Evolutionary conservation across 2,888 invertebrate species (phyloP).

Genomic region (Trissoscelio sp.): DNA sequence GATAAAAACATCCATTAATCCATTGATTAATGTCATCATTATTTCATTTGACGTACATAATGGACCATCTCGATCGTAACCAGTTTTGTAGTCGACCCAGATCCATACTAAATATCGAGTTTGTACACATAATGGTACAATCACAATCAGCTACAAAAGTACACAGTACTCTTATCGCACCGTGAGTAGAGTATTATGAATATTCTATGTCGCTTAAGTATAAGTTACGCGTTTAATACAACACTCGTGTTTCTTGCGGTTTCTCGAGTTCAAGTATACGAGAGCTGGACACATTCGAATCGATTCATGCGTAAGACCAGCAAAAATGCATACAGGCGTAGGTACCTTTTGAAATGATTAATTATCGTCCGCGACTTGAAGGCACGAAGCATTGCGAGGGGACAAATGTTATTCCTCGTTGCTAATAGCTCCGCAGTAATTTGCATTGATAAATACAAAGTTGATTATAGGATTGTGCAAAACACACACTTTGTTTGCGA

Average conservation of each 20-base stretch:
- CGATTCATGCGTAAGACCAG: constrained; percentile 46
- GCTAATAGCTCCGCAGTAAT: constrained; percentile 82
- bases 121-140: constrained; percentile 77
- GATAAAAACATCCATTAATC: too few relatives aligned
- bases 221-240: constrained; percentile 76
- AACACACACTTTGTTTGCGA: constrained; percentile 32
- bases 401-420: constrained; percentile 80
- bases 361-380: constrained; percentile 76
- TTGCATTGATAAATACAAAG: constrained; percentile 75
- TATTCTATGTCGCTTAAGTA: constrained; percentile 80
- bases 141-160: constrained; percentile 74
- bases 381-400: constrained; percentile 64
- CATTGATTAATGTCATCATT: constrained; percentile 33
- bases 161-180: constrained; percentile 78
- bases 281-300: constrained; percentile 38
- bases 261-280: constrained; percentile 26
- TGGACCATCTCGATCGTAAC: constrained; percentile 59
- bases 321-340: constrained; percentile 62
- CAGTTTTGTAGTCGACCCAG: constrained; percentile 71
- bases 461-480: constrained; percentile 43
- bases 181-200: constrained; percentile 74
- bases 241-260: constrained; percentile 66
- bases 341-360: constrained; percentile 79
- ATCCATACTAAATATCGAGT: constrained; percentile 74
- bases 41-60: constrained; percentile 32